Evolutionary conservation across 1,140 invertebrate genomes (phyloP).

Genomic region (Diabrotica undecimpunctata): DNA sequence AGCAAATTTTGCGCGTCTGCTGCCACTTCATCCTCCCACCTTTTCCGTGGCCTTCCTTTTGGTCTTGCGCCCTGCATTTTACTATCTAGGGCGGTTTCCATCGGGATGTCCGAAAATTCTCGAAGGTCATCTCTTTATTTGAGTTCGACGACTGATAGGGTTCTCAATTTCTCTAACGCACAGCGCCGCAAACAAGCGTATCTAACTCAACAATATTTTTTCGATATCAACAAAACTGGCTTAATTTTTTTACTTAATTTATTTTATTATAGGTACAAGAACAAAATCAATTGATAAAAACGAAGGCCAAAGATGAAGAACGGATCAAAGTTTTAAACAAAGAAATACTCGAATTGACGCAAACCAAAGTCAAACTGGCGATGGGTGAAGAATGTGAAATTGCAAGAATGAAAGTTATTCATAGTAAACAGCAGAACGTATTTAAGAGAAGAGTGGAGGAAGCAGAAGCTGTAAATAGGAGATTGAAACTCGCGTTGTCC

Average conservation of each 20-base stretch:
- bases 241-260: not conserved
- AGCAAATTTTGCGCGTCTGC: no score
- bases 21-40: no score
- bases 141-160: no score
- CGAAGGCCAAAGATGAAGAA: slow-evolving; percentile 77
- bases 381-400: slow-evolving; percentile 84
- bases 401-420: slow-evolving; percentile 69
- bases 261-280: slow-evolving; percentile 52
- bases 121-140: no score
- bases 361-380: slow-evolving; percentile 75
- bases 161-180: no score
- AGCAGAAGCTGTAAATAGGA: slow-evolving; percentile 74
- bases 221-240: not conserved
- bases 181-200: no score
- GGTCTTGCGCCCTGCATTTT: no score
- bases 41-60: no score
- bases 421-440: slow-evolving; percentile 77
- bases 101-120: no score
- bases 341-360: slow-evolving; percentile 78
- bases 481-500: slow-evolving; percentile 60
- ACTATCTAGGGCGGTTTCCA: no score
- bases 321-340: slow-evolving; percentile 69
- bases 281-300: slow-evolving; percentile 71
- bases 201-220: no score
- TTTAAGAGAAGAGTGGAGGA: slow-evolving; percentile 82